Base-by-base conservation (phyloP, 2,113 vertebrate species). In the Lynx canadensis region DNA sequence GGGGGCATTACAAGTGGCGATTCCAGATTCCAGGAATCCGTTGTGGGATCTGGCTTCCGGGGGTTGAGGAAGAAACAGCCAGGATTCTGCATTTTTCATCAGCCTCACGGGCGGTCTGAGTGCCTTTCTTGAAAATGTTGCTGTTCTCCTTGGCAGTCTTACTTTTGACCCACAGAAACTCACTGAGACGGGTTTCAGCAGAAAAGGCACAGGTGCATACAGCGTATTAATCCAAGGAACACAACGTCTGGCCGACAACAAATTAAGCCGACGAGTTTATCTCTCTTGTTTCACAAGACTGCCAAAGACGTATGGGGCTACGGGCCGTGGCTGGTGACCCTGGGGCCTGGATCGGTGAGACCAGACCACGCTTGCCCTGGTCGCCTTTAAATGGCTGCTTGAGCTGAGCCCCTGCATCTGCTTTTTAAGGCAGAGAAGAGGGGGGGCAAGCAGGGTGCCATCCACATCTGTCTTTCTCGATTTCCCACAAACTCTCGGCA, bases 121-220 rank as follows among this genome's bases (percentile, higher is more conserved):
- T 41, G 16, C 55, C 11, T 73, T 89, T 78, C 80, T 57, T 36
- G 36, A 84, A 57, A 21, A 36, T 21, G 9, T 76, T 18, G 69
- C 29, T 68, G 45, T n/a, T 3, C 0, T 94, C 5, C 27, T 38
- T 6, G 19, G 29, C 25, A 4, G 4, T 83, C 45, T 33, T n/a
- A 4, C 11, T 27, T 73, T 82, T 18, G 12, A 45, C 11, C 16
- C 27, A 45, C 36, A 78, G 63, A 60, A 29, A 45, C 16, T 15
- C 45, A 16, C 23, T 5, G 48, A 38, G 69, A 1, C 2, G 21
- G 21, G 41, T 57, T 55, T 45, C 68, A 16, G 6, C 12, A 10
- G 29, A 41, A 69, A 41, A 5, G 41, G n/a, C n/a, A 33, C 27
- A 4, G 6, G 1, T 0, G 7, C 18, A 27, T 1, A 29, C 69